Base-by-base conservation (phyloP, 2,113 vertebrate species). In the Salminus brasiliensis region DNA sequence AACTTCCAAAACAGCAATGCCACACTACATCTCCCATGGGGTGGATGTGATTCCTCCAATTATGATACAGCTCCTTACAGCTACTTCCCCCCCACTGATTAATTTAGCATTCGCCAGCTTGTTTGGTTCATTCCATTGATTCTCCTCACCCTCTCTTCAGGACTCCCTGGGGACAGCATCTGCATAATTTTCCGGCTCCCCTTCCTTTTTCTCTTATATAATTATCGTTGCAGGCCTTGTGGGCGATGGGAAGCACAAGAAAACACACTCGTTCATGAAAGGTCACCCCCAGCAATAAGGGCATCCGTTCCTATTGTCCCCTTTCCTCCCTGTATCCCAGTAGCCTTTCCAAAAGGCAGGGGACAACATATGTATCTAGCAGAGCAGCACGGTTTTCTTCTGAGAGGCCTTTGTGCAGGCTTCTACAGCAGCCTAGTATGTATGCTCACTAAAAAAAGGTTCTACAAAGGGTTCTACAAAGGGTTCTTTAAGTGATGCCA, bases 71-170 rank as follows among this genome's bases (percentile, higher is more conserved):
- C 45, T 15, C 60, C 23, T 45, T 74, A n/a, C n/a, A n/a, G n/a
- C n/a, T n/a, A n/a, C n/a, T n/a, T n/a, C n/a, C 18, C 39, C 16
- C 18, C n/a, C 43, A 39, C 45, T 55, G 62, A 66, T 66, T 53
- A 66, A 76, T 53, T 25, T 60, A 29, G 62, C 23, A 1, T 66
- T 55, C 16, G 29, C 39, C 18, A 9, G 32, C 23, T 73, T 41
- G 57, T 27, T 39, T 62, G 72, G 39, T 32, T 62, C 15, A 62
- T 23, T 74, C 72, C 72, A 74, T 62, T 32, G 23, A 74, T 62
- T 62, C 23, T 36, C 13, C 53, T 36, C 10, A 15, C 23, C 52
- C 36, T 5, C 11, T 41, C 34, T 30, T 25, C 72, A 60, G 25
- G 55, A 15, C 4, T 74, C 25, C 55, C 36, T 12, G 10, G 5